These are phyloP conservation scores for Amitus sp. DNA, from an alignment of 2,888 invertebrate genomes.

Conservation along the genomic window DNA sequence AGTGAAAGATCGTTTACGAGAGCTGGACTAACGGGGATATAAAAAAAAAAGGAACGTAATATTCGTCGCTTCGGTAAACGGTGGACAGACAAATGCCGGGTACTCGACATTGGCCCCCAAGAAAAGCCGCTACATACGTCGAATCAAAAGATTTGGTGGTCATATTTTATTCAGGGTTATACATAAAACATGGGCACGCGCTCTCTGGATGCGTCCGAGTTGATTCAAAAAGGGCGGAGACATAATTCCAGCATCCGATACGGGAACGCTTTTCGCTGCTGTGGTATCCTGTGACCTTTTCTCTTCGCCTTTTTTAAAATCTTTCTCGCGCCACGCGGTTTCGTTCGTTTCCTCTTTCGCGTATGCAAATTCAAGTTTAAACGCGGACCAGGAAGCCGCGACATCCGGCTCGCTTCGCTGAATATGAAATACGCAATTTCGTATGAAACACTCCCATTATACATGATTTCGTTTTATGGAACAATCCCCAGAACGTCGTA, in stretches of 20 bases:
- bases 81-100: conserved; percentile 14
- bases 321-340: conserved; percentile 20
- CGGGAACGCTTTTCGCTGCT: conserved; percentile 7
- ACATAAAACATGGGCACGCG: conserved; percentile 52
- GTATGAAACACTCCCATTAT: conserved; percentile 3
- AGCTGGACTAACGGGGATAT: not conserved
- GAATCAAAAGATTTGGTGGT: conserved; percentile 56
- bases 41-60: not conserved
- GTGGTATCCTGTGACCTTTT: conserved; percentile 16
- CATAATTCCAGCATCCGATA: conserved; percentile 39
- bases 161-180: conserved; percentile 56
- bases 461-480: not conserved
- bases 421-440: conserved; percentile 6
- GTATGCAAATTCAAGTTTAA: conserved; percentile 23
- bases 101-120: not conserved
- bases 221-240: conserved; percentile 43
- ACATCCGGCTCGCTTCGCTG: conserved; percentile 26
- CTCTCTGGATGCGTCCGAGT: conserved; percentile 38
- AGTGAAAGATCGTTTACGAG: not conserved
- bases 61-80: not conserved
- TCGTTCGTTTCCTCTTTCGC: conserved; percentile 27
- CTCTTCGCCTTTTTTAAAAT: conserved; percentile 7
- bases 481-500: not conserved
- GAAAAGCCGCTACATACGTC: conserved; percentile 43
- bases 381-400: conserved; percentile 25